A percentile compares a stretch with the other conserved stretches of the same genome.
phyloP scores from a whole-genome alignment of 1,140 invertebrate genomes.

The Heliconius hermathena region DNA sequence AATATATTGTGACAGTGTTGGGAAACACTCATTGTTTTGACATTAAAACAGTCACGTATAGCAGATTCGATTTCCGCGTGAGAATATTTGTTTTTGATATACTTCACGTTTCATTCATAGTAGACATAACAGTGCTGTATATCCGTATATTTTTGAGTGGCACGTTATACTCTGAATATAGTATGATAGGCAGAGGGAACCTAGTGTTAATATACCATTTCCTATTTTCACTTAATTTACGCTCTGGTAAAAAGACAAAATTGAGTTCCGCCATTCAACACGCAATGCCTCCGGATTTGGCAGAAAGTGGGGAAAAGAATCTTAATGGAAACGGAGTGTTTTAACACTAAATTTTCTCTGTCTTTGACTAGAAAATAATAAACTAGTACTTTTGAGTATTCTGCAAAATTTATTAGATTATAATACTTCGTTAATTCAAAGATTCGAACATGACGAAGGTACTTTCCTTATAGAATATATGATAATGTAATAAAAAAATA shows the following conservation, averaged over 20 bases:
- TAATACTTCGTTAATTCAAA: neutral
- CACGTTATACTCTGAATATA: too few relatives aligned
- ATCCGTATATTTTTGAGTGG: neutral
- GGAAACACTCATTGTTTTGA: neutral
- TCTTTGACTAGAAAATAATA: neutral
- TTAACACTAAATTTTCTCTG: too few relatives aligned
- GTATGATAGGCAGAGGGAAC: too few relatives aligned
- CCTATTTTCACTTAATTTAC: too few relatives aligned
- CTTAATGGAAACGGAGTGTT: too few relatives aligned
- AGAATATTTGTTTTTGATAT: slow-evolving; percentile 5
- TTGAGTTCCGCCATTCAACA: too few relatives aligned
- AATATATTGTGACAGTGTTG: neutral
- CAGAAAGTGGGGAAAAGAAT: too few relatives aligned
- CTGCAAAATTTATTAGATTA: neutral
- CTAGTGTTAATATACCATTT: accelerated
- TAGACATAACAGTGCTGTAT: neutral
- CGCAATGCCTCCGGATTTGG: too few relatives aligned
- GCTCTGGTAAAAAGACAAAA: too few relatives aligned
- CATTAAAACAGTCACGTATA: neutral
- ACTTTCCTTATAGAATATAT: neutral
- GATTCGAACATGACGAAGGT: neutral
- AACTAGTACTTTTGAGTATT: neutral
- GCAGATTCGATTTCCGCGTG: neutral
- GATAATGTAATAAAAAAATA: too few relatives aligned
- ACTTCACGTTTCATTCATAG: neutral